Evolutionary conservation across 2,888 invertebrate species (phyloP), one percentile per base, ranked within the genome.

Genomic region (Dasysyrphus albostriatus): DNA sequence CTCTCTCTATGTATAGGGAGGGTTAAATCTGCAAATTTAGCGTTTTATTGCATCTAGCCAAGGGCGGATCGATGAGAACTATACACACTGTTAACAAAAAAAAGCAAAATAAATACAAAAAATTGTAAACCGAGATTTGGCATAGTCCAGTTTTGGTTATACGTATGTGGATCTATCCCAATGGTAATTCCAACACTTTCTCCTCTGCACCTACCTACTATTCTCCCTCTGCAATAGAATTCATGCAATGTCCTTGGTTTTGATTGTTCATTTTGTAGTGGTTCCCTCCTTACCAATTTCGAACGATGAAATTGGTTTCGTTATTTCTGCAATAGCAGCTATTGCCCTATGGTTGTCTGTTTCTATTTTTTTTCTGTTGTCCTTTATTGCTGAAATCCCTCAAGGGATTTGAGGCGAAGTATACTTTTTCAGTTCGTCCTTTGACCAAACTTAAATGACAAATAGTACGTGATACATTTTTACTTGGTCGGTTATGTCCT

Each of bases 361-460:
- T 54, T 39, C 5, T 69, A 0, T 37, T 51, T 67, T 63, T 47
- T 47, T 47, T 61, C 14, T 47, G 16, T 32, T 65, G 59, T 47
- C 59, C 47, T 49, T 61, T 73, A 73, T 72, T n/a, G 16, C 12
- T 19, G 67, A 73, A 39, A 61, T 65, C 44, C 67, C 69, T 85
- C 37, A 16, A 77, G 76, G 54, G 58, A 54, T 80, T 72, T 44
- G 12, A 47, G 59, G 69, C 42, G 37, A 58, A 56, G 58, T 29
- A 67, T 39, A 39, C 44, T 51, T 65, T 77, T 72, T 49, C 59
- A n/a, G 58, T 67, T 42, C 24, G 37, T 85, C 67, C 69, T 85
- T 73, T 81, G 85, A 81, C 73, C 74, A 61, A 77, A 56, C 77
- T 69, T 74, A 61, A 85, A 85, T 74, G 81, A 77, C 85, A 85